phyloP scores from a whole-genome alignment of 2,797 vertebrate genomes.

The Propithecus perrieri region DNA sequence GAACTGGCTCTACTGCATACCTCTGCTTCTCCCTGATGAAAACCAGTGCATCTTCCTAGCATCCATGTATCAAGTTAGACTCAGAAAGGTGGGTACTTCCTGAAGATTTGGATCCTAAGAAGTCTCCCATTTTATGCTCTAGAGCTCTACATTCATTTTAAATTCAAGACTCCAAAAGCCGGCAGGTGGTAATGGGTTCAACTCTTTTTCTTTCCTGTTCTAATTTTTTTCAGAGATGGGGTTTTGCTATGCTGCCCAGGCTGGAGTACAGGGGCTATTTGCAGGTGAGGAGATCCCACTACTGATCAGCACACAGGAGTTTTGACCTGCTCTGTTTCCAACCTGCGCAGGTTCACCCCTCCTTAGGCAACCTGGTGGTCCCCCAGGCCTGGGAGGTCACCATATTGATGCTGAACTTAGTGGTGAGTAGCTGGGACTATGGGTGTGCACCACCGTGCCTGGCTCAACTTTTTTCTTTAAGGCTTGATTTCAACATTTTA shows the following conservation, averaged over 20 bases:
- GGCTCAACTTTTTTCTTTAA: neutral
- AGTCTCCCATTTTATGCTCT: neutral
- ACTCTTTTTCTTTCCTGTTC: neutral
- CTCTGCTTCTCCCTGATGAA: neutral
- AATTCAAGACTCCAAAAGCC: neutral
- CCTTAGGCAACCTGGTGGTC: neutral
- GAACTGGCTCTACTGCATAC: neutral
- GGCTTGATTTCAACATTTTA: neutral
- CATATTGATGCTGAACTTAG: neutral
- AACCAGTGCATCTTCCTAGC: neutral
- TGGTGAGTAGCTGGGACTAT: neutral
- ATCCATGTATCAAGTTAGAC: neutral
- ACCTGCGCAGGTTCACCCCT: neutral
- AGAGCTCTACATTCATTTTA: neutral
- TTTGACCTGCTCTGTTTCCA: neutral
- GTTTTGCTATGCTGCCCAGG: neutral
- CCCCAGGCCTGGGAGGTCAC: neutral
- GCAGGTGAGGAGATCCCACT: neutral
- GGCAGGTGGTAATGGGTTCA: neutral
- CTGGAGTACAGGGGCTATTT: neutral
- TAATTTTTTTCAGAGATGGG: neutral
- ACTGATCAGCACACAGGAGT: neutral
- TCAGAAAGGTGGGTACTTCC: neutral
- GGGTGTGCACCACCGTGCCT: neutral
- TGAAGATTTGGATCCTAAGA: neutral